Base-by-base conservation (phyloP, 2,888 invertebrate genomes). In the Napeogenes inachia region DNA sequence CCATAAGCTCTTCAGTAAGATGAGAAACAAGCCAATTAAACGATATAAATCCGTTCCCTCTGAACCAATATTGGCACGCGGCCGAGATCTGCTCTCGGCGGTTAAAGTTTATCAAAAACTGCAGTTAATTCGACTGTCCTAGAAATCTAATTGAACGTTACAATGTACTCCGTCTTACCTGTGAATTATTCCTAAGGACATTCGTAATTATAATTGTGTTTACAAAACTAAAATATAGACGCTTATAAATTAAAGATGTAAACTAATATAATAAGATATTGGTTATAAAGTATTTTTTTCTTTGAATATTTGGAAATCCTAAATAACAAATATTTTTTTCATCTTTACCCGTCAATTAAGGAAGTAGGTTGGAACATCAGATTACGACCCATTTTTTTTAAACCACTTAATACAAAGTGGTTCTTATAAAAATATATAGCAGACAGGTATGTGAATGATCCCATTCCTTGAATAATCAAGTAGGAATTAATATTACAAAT, bases 11-110 rank as follows among this genome's bases (percentile, higher is more conserved):
- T 60, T 54, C 12, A 45, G 45, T 35, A 55, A 66, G 56, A 63
- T 56, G 57, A 65, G 56, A 50, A 62, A 59, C 60, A 56, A 53
- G 63, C 60, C 61, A 65, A 62, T 63, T 61, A 63, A 56, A 56
- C 57, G 59, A 65, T 65, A 55, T 42, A 60, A 61, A 65, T 59
- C 46, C 47, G 50, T 57, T 57, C 57, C 13, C 30, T 53, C 45
- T 63, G 71, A 69, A 75, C 71, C 72, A 30, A 70, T 68, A 70
- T 84, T 85, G 82, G 82, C 83, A 73, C 66, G n/a, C 56, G 66
- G 78, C 81, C 81, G 78, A 80, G 75, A 70, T 73, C 71, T 71
- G 74, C 75, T 76, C 74, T 71, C 76, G 77, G 75, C 73, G 70
- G 64, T 73, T 67, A 71, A 66, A 65, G 66, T 75, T 75, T 78